Percentiles rank a stretch among this genome's conserved stretches.
Evolutionary conservation across 2,113 vertebrate species (phyloP).

Genomic region (Drymodes brunneopygia): DNA sequence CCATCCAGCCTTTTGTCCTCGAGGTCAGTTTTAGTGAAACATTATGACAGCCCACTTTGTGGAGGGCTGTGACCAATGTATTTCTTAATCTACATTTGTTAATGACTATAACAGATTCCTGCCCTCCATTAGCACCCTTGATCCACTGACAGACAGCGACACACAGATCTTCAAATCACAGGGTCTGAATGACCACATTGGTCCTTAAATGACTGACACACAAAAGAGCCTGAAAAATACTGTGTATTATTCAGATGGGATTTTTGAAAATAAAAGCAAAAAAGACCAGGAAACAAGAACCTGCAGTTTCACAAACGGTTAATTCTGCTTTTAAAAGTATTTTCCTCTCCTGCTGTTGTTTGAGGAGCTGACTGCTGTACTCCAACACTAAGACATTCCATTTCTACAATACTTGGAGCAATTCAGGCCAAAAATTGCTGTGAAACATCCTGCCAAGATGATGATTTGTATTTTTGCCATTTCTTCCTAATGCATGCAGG

Average conservation of each 20-base stretch:
- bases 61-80: neutral
- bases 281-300: neutral
- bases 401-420: neutral
- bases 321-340: neutral
- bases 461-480: neutral
- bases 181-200: neutral
- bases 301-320: neutral
- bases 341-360: neutral
- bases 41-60: neutral
- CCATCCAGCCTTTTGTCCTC: neutral
- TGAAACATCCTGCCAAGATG: constrained; percentile 13
- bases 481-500: neutral
- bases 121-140: neutral
- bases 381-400: neutral
- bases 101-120: neutral
- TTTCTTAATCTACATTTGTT: neutral
- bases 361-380: neutral
- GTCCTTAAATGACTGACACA: neutral
- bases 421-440: neutral
- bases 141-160: fast-evolving
- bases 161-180: neutral
- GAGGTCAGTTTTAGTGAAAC: neutral
- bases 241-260: neutral
- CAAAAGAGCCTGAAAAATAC: neutral
- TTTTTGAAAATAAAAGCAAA: neutral